Conservation (phyloP, 2,113 vertebrate species). For the Elephantulus edwardii region DNA sequence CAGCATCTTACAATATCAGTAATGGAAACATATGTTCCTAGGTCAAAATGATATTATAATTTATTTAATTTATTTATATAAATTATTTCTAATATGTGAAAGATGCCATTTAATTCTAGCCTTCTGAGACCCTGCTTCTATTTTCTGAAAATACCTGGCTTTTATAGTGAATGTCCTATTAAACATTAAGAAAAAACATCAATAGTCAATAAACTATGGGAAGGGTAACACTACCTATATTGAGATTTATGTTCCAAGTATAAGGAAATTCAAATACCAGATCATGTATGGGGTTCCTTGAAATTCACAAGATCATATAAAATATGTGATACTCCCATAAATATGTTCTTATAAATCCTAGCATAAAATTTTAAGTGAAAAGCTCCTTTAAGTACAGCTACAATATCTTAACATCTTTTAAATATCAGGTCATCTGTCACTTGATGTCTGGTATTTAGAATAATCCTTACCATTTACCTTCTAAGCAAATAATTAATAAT, state of each 20-base stretch:
- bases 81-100: slow-evolving; percentile 5
- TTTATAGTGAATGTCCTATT: slow-evolving; percentile 2
- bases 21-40: slow-evolving; percentile 11
- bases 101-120: background rate
- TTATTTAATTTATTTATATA: too few relatives aligned
- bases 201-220: background rate
- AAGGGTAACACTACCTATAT: background rate
- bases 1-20: background rate
- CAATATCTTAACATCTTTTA: background rate
- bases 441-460: slow-evolving; percentile 13
- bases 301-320: background rate
- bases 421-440: slow-evolving; percentile 8
- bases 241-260: slow-evolving; percentile 5
- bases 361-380: background rate
- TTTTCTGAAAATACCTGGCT: slow-evolving; percentile 34
- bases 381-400: background rate
- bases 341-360: background rate
- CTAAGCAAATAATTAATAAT: slow-evolving; percentile 36
- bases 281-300: background rate
- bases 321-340: background rate
- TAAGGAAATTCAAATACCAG: slow-evolving; percentile 17
- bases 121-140: slow-evolving; percentile 28
- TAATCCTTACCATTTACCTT: slow-evolving; percentile 36
- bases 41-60: too few relatives aligned
- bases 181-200: slow-evolving; percentile 12